Evolutionary conservation across 2,113 vertebrate species (phyloP), one percentile per base, ranked within the genome.

Genomic region (Actenoides hombroni): DNA sequence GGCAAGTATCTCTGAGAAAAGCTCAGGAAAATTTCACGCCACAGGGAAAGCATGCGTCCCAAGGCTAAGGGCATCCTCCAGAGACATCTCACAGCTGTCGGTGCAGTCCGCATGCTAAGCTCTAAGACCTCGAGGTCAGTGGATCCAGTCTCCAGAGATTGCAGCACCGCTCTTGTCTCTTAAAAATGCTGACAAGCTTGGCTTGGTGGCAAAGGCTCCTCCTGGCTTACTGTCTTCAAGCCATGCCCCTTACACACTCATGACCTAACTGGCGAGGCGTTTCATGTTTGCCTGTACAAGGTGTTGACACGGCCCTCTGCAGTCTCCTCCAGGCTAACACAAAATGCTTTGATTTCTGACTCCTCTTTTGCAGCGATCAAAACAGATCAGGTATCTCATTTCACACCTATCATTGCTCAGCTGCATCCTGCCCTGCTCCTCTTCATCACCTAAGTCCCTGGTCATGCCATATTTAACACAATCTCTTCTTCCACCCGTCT

Each of bases 161-260:
- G 29, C 78, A 73, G 42, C 53, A 19, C 15, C n/a, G 21, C 29
- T 44, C 35, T 48, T 61, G 33, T 51, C 57, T 69, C 70, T 87
- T 76, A 53, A n/a, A 96, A 95, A 68, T 65, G 63, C 83, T 90
- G 92, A 73, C 70, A 90, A 49, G 39, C 24, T 93, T 79, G 35
- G 7, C 48, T 88, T 75, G 51, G 70, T 82, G 76, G 39, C 61
- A 95, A 68, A 73, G 53, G 20, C 28, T 71, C 48, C 3, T 4
- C 70, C 69, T 87, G 28, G 13, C 82, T 95, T 93, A 57, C 24
- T 65, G 57, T 51, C 92, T 87, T 68, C 70, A 63, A 61, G 63
- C 35, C 67, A 48, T 73, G 53, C 67, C 39, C 48, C 35, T 71
- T 89, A 64, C 9, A 37, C 5, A 7, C 57, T 59, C n/a, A 11